These are phyloP conservation scores for Piaya cayana DNA, from an alignment of 2,113 vertebrate species.

Conservation along the genomic window DNA sequence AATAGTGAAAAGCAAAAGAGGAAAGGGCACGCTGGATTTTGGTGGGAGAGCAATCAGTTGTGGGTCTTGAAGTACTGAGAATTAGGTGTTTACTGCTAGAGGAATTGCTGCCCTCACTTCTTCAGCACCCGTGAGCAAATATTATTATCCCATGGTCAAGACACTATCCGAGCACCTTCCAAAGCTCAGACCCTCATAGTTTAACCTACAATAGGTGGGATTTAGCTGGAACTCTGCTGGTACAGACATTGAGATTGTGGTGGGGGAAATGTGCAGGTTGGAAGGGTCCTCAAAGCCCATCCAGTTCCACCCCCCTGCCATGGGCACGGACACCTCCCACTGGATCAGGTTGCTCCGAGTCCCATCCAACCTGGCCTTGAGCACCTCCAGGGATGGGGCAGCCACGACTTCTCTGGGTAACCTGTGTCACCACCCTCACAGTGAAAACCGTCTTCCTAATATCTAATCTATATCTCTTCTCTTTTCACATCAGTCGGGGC, in stretches of 20 bases:
- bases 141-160: neutral
- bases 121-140: neutral
- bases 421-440: too few species aligned
- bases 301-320: too few species aligned
- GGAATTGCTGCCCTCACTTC: neutral
- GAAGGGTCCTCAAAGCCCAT: too few species aligned
- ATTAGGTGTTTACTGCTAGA: neutral
- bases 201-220: accelerated
- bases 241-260: neutral
- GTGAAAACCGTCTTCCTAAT: too few species aligned
- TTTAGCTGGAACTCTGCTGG: neutral
- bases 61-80: neutral
- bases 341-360: too few species aligned
- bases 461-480: too few species aligned
- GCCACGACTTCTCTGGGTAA: too few species aligned
- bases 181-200: neutral
- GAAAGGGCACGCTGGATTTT: neutral
- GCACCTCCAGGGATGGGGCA: too few species aligned
- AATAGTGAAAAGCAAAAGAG: neutral
- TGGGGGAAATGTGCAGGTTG: neutral
- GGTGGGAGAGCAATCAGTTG: neutral
- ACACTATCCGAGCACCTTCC: neutral
- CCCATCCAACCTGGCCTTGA: too few species aligned
- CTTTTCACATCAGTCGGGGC: neutral
- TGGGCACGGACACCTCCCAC: too few species aligned